Evolutionary conservation across 1,140 invertebrate species (phyloP).

Genomic region (Cydia strobilella): DNA sequence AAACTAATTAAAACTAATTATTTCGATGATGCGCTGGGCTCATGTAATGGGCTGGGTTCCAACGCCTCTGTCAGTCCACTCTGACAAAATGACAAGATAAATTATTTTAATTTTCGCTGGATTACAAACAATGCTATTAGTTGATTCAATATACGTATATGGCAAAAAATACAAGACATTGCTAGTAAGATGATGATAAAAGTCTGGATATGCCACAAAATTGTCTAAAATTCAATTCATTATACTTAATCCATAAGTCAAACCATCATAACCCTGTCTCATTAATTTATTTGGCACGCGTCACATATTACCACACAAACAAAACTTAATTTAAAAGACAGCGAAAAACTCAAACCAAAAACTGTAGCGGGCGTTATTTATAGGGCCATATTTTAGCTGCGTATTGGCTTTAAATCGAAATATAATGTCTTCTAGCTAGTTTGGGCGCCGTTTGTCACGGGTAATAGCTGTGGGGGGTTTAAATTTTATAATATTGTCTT

Average conservation of each 20-base stretch:
- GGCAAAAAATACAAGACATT: too few relatives aligned
- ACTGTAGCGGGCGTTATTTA: slow-evolving; percentile 8
- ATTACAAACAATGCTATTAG: too few relatives aligned
- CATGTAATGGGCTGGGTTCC: too few relatives aligned
- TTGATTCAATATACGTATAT: too few relatives aligned
- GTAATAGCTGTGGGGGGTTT: slow-evolving; percentile 11
- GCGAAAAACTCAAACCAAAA: slow-evolving; percentile 10
- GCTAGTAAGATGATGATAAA: too few relatives aligned
- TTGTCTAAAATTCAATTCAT: neutral
- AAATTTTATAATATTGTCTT: slow-evolving; percentile 32
- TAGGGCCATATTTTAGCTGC: slow-evolving; percentile 8
- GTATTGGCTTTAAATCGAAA: slow-evolving; percentile 32
- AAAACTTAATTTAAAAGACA: slow-evolving; percentile 5
- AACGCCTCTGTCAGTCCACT: too few relatives aligned
- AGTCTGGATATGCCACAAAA: too few relatives aligned
- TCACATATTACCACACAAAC: neutral
- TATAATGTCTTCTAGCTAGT: slow-evolving; percentile 24
- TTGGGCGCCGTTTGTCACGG: slow-evolving; percentile 9
- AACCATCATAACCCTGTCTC: neutral
- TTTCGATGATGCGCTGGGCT: too few relatives aligned
- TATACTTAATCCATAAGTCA: neutral
- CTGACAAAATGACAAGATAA: too few relatives aligned
- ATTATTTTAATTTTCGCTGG: too few relatives aligned
- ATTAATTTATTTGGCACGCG: neutral
- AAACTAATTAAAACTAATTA: too few relatives aligned